Conservation (phyloP, 2,888 invertebrate species). For the Listrodromus nycthemerus region DNA sequence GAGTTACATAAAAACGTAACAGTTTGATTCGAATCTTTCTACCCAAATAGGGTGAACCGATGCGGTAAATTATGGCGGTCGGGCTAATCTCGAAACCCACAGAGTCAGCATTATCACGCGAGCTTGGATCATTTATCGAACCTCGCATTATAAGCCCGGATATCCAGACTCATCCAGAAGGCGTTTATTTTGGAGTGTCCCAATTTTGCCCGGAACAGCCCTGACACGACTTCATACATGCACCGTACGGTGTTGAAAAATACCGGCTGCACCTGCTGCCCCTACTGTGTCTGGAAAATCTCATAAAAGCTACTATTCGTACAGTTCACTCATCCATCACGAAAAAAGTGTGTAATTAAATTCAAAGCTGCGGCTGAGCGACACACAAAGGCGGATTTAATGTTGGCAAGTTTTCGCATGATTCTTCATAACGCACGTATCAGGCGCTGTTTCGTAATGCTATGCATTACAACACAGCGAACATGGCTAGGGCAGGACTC, state of each 20-base stretch:
- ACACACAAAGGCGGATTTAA: slow-evolving; percentile 18
- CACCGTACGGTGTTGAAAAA: slow-evolving; percentile 8
- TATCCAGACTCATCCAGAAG: too few species aligned
- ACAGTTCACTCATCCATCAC: not conserved
- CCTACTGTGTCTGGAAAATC: slow-evolving; percentile 1
- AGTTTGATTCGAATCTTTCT: too few species aligned
- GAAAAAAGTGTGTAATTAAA: slow-evolving; percentile 49
- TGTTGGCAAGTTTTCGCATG: slow-evolving; percentile 5
- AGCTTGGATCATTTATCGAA: too few species aligned
- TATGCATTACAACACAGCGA: not conserved
- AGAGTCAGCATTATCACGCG: too few species aligned
- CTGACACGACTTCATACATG: not conserved
- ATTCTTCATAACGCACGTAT: not conserved
- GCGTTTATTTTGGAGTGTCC: too few species aligned
- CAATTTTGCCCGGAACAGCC: too few species aligned
- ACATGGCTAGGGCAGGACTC: slow-evolving; percentile 14
- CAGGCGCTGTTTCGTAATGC: slow-evolving; percentile 7
- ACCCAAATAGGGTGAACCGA: too few species aligned
- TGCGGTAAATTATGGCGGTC: too few species aligned
- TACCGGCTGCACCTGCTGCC: not conserved
- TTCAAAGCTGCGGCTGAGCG: slow-evolving; percentile 22
- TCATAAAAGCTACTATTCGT: slow-evolving; percentile 2
- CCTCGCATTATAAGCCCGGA: too few species aligned
- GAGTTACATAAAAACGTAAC: too few species aligned
- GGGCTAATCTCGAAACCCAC: too few species aligned